Evolutionary conservation across 2,113 vertebrate genomes (phyloP).

Genomic region (Carassius auratus): DNA sequence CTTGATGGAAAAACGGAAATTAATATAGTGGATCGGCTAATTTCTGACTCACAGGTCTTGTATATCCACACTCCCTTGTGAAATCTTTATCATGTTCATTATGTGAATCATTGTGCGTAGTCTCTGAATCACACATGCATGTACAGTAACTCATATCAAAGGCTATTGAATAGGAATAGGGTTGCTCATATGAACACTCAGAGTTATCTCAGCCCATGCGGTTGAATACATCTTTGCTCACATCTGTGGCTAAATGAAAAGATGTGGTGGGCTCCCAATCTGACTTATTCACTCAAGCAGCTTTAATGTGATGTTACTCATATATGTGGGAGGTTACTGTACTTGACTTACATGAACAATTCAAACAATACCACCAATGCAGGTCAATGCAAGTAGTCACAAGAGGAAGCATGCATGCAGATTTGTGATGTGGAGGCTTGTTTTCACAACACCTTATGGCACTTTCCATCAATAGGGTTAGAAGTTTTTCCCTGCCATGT

Average conservation of each 20-base stretch:
- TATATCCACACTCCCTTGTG: conserved; percentile 8
- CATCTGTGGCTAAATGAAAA: conserved; percentile 1
- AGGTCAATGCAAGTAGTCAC: neutral
- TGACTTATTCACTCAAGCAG: neutral
- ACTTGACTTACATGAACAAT: conserved; percentile 2
- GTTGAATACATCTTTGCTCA: neutral
- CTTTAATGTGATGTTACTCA: conserved; percentile 3
- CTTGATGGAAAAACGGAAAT: neutral
- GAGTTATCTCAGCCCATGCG: neutral
- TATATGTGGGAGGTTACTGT: conserved; percentile 26
- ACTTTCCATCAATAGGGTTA: neutral
- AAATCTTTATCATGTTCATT: conserved; percentile 10
- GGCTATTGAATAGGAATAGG: neutral
- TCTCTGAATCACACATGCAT: conserved; percentile 23
- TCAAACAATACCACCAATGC: neutral
- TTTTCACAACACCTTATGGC: neutral
- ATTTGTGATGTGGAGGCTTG: neutral
- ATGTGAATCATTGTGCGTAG: conserved; percentile 11
- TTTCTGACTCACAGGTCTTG: conserved; percentile 17
- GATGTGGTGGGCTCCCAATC: neutral
- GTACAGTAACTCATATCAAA: neutral
- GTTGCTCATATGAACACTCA: neutral
- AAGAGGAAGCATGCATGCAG: neutral
- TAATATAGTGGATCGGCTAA: neutral
- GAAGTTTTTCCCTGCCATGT: no score